Evolutionary conservation across 2,888 invertebrate species (phyloP).

Genomic region (Pocota personata): DNA sequence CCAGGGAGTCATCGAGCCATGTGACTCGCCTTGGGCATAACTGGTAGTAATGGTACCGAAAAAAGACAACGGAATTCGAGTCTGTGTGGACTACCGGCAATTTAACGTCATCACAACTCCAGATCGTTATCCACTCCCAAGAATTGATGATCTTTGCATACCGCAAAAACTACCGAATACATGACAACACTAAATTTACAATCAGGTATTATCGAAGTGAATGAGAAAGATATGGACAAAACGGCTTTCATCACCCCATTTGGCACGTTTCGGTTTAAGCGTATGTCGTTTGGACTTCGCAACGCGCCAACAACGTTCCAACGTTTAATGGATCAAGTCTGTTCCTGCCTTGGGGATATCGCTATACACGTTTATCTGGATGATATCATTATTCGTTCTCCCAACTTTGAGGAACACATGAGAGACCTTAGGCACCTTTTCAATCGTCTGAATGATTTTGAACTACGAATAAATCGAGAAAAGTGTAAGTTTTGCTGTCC

Average conservation of each 20-base stretch:
- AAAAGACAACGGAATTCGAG: constrained; percentile 65
- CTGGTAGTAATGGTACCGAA: constrained; percentile 79
- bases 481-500: no score
- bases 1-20: background rate
- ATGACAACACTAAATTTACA: constrained; percentile 63
- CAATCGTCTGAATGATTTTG: no score
- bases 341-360: constrained; percentile 49
- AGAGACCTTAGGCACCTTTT: no score
- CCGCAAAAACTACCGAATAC: constrained; percentile 32
- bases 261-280: constrained; percentile 61
- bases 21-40: constrained; percentile 78
- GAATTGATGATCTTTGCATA: background rate
- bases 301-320: constrained; percentile 70
- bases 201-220: constrained; percentile 54
- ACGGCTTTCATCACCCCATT: constrained; percentile 68
- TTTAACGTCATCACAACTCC: background rate
- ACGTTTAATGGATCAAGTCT: constrained; percentile 17
- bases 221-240: constrained; percentile 53
- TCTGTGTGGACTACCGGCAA: constrained; percentile 46
- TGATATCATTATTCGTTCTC: constrained; percentile 76
- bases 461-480: no score
- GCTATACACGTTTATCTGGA: constrained; percentile 76
- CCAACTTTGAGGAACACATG: constrained; percentile 67
- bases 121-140: background rate
- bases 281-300: constrained; percentile 66